These are phyloP conservation scores for Elysia crispata DNA, from an alignment of 2,888 invertebrate genomes.

Conservation along the genomic window DNA sequence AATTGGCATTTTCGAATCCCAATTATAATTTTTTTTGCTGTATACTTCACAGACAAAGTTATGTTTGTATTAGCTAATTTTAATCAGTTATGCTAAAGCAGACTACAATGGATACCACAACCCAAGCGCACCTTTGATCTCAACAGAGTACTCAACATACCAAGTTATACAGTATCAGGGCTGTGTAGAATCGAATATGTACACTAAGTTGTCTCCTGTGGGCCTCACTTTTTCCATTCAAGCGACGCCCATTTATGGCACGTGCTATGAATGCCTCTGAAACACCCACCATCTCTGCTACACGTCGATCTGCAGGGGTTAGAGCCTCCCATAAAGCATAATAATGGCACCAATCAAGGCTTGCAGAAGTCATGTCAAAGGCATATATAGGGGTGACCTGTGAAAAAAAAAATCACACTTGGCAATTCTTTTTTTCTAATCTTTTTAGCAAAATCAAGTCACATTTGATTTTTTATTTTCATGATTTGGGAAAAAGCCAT, in stretches of 20 bases:
- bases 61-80: too few relatives aligned
- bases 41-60: too few relatives aligned
- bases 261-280: conserved; percentile 87
- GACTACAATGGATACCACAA: too few relatives aligned
- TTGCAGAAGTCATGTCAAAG: conserved; percentile 85
- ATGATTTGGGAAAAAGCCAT: not conserved
- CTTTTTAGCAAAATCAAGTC: too few relatives aligned
- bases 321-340: conserved; percentile 90
- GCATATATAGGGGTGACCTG: conserved; percentile 92
- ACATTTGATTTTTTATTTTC: not conserved
- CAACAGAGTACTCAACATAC: not conserved
- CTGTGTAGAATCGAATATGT: conserved; percentile 80
- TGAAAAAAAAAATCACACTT: conserved; percentile 11
- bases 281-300: conserved; percentile 92
- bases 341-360: conserved; percentile 83
- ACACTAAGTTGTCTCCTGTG: conserved; percentile 63
- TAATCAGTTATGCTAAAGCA: too few relatives aligned
- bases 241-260: conserved; percentile 78
- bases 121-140: too few relatives aligned
- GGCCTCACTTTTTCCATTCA: conserved; percentile 61
- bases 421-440: too few relatives aligned
- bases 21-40: too few relatives aligned
- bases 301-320: conserved; percentile 87
- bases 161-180: conserved; percentile 85
- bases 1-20: too few relatives aligned